A percentile compares a stretch with the other conserved stretches of the same genome.
phyloP scores from a whole-genome alignment of 2,888 invertebrate genomes.

The Nomada ferruginata region DNA sequence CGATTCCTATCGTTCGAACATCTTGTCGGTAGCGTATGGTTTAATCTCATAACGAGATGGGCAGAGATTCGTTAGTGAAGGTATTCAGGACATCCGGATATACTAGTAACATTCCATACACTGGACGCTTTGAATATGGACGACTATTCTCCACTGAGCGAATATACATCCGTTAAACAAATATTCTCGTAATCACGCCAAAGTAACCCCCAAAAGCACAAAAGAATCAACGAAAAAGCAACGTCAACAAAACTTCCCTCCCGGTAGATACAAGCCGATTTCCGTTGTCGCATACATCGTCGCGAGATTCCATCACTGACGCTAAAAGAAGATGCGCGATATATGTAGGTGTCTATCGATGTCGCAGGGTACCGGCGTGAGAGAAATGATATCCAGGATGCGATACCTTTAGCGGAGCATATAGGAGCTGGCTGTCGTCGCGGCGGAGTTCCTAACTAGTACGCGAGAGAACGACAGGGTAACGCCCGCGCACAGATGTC shows the following conservation, averaged over 20 bases:
- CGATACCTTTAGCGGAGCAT: constrained; percentile 49
- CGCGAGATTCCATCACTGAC: background rate
- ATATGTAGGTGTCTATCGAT: background rate
- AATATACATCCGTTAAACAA: background rate
- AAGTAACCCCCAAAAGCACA: background rate
- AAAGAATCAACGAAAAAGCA: background rate
- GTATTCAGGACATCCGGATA: background rate
- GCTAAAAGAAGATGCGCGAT: too few species aligned
- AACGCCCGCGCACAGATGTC: constrained; percentile 65
- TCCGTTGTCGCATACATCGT: background rate
- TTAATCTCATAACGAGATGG: background rate
- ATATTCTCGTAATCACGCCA: background rate
- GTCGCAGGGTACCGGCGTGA: background rate
- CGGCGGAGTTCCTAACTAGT: constrained; percentile 39
- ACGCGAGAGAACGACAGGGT: constrained; percentile 53
- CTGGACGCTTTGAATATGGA: background rate
- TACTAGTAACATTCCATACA: too few species aligned
- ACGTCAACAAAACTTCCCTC: too few species aligned
- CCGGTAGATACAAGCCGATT: constrained; percentile 3
- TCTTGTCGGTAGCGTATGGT: constrained; percentile 12
- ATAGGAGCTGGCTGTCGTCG: constrained; percentile 32
- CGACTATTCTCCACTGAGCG: background rate
- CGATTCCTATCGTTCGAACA: constrained; percentile 4
- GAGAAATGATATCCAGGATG: constrained; percentile 2
- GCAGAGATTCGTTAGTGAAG: background rate